Conservation (phyloP, 2,113 vertebrate species). For the Phylloscopus whistleri region DNA sequence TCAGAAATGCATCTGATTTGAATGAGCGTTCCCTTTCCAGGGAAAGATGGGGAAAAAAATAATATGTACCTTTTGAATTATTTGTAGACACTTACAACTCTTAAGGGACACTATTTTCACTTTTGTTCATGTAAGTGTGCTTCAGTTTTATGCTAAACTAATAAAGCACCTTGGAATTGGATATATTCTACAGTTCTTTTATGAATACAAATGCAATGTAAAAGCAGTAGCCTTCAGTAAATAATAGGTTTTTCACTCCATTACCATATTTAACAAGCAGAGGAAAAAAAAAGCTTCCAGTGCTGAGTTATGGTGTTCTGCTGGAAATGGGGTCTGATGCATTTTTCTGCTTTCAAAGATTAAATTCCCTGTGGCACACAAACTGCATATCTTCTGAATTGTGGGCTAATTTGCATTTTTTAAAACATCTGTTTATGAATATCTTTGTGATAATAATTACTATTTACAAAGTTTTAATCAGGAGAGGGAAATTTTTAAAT, state of each 20-base stretch:
- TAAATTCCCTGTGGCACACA: conserved; percentile 3
- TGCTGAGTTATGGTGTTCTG: not conserved
- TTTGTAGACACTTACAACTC: not conserved
- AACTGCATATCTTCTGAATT: conserved; percentile 23
- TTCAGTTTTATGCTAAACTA: not conserved
- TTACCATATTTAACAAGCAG: conserved; percentile 36
- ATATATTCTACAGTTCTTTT: not conserved
- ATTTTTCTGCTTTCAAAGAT: conserved; percentile 44
- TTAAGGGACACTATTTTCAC: not conserved
- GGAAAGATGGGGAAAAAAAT: not conserved
- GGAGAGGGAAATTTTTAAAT: conserved; percentile 28
- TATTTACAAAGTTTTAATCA: conserved; percentile 60
- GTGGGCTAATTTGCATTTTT: conserved; percentile 53
- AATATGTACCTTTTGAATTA: not conserved
- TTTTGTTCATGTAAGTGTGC: not conserved
- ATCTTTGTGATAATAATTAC: conserved; percentile 59
- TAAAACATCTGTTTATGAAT: conserved; percentile 59
- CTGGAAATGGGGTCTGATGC: not conserved
- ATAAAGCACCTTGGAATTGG: conserved; percentile 1
- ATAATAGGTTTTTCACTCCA: not conserved
- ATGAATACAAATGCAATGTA: conserved; percentile 23
- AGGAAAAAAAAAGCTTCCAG: not conserved
- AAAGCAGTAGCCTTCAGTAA: conserved; percentile 13
- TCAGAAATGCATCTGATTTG: not conserved
- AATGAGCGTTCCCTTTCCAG: not conserved